Base-by-base conservation (phyloP, 1,140 invertebrate genomes). In the Delia radicum region DNA sequence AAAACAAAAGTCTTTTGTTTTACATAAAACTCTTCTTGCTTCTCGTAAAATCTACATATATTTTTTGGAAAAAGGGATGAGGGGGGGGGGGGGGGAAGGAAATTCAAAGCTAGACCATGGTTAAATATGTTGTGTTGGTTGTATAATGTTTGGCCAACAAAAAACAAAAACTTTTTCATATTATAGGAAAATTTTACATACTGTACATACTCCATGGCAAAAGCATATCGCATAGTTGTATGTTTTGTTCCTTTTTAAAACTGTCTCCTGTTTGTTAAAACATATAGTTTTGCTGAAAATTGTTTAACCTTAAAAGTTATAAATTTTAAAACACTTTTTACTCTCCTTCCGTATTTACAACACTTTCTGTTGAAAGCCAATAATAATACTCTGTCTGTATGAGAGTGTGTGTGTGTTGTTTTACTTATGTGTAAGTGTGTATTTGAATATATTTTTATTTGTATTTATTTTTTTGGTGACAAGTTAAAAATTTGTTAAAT, bases 231-330 rank as follows among this genome's bases (percentile, higher is more conserved):
- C n/a, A n/a, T n/a, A n/a, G 12, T 2, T 65, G 62, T 12, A 29
- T 10, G 2, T 65, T 27, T 65, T 65, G 27, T 42, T n/a, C 37
- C 12, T 42, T 42, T 42, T 42, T 42, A 5, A 42, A 42, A 42
- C n/a, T 37, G 65, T 69, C 65, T 33, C n/a, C 29, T 37, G 29
- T 33, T 13, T 33, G 27, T 21, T 33, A 55, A 69, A 69, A 69
- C 65, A 69, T 69, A 69, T 69, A 33, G 65, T 69, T 69, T 69
- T 69, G 29, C 65, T 69, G 65, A 33, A 69, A 69, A 69, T 69
- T 69, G 65, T 69, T 69, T 69, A 69, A 69, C 65, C 65, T 69
- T 69, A 69, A 31, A 69, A 69, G 65, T 69, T 69, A 69, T 69
- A 69, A 69, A 69, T 69, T 69, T 69, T 69, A 33, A 55, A 69